Conservation (phyloP, 2,888 invertebrate genomes). For the Nebria brevicollis region DNA sequence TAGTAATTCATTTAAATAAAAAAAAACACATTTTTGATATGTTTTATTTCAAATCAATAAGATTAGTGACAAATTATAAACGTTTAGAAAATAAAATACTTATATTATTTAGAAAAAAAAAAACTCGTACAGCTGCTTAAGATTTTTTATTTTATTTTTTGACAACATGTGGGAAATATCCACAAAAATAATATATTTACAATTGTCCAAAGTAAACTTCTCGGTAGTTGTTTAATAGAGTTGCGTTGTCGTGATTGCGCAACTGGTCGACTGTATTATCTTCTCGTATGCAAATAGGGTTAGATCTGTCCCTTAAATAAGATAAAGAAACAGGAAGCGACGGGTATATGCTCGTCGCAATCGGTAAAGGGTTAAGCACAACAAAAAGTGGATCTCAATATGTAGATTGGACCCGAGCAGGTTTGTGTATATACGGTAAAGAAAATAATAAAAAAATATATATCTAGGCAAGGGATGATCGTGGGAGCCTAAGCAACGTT, state of each 20-base stretch:
- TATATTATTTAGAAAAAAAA: conserved; percentile 8
- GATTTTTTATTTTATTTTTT: conserved; percentile 49
- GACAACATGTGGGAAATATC: conserved; percentile 53
- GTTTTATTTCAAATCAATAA: not conserved
- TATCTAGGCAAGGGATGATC: not conserved
- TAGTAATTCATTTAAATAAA: too few relatives aligned
- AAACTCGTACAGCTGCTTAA: conserved; percentile 50
- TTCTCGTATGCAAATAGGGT: conserved; percentile 52
- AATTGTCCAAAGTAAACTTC: conserved; percentile 28
- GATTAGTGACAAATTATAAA: not conserved
- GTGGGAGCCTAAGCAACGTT: not conserved
- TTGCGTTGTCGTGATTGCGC: not conserved
- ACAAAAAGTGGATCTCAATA: conserved; percentile 50
- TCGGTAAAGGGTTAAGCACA: conserved; percentile 50
- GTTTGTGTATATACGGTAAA: not conserved
- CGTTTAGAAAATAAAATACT: not conserved
- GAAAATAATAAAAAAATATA: not conserved
- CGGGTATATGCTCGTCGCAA: conserved; percentile 18
- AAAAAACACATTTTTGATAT: too few relatives aligned
- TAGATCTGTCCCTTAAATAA: conserved; percentile 46
- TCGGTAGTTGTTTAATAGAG: not conserved
- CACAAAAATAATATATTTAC: conserved; percentile 50
- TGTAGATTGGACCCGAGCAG: not conserved
- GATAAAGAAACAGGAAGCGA: conserved; percentile 52
- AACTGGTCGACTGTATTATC: conserved; percentile 31